A percentile compares a stretch with the other conserved stretches of the same genome.
phyloP scores from a whole-genome alignment of 2,113 vertebrate genomes.

The Chrysochloris asiatica region DNA sequence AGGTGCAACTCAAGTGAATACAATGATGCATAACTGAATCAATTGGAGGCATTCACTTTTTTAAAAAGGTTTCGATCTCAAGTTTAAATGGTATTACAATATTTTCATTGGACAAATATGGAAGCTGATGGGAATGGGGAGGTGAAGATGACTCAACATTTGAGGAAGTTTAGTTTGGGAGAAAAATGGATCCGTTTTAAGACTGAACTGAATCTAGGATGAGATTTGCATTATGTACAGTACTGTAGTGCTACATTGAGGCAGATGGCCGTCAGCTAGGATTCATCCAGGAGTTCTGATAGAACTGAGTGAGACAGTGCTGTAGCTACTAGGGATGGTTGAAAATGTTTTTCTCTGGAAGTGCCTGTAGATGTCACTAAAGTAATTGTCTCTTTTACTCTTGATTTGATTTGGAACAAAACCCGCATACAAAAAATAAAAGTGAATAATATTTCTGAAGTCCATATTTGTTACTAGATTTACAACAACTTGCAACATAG shows the following conservation, averaged over 20 bases:
- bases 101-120: background rate
- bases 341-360: slow-evolving; percentile 53
- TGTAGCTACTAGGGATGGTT: background rate
- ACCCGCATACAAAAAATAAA: background rate
- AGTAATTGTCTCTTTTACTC: slow-evolving; percentile 56
- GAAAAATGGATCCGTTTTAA: background rate
- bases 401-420: background rate
- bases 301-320: no score
- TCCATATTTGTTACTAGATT: background rate
- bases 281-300: background rate
- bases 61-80: background rate
- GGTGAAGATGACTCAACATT: background rate
- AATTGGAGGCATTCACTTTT: background rate
- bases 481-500: background rate
- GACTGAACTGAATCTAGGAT: background rate
- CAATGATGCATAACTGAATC: background rate
- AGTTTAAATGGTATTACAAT: background rate
- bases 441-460: background rate
- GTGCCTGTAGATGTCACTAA: slow-evolving; percentile 74
- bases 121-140: background rate
- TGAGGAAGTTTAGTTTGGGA: background rate
- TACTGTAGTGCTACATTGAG: background rate
- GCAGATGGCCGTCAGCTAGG: background rate
- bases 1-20: background rate
- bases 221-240: background rate